These are phyloP conservation scores for Lumbricus terrestris DNA, from an alignment of 2,888 invertebrate genomes.

Conservation along the genomic window DNA sequence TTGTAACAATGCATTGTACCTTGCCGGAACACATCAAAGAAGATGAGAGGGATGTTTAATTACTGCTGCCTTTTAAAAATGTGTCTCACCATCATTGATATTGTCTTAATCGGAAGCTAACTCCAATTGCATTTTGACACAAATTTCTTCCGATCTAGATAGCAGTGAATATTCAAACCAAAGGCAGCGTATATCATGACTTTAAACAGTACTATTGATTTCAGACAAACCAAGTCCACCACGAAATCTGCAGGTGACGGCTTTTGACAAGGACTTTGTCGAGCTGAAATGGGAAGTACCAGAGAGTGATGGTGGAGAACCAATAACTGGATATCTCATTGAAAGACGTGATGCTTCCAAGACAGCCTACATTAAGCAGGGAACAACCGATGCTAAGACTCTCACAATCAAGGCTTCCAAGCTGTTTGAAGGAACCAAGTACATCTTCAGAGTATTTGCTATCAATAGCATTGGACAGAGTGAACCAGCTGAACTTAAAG, in stretches of 20 bases:
- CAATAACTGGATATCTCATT: constrained; percentile 52
- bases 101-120: background rate
- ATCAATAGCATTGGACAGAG: constrained; percentile 55
- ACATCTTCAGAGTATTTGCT: constrained; percentile 56
- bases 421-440: constrained; percentile 51
- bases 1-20: background rate
- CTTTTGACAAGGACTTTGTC: constrained; percentile 46
- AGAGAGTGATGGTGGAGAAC: constrained; percentile 55
- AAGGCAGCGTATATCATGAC: background rate
- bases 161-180: background rate
- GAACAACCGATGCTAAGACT: constrained; percentile 33
- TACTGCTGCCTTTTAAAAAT: background rate
- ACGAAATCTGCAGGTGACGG: constrained; percentile 44
- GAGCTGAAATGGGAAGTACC: constrained; percentile 60
- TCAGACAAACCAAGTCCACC: constrained; percentile 55
- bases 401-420: constrained; percentile 43
- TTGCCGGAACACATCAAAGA: background rate
- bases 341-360: constrained; percentile 50
- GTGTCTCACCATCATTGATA: background rate
- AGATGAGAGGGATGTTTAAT: background rate
- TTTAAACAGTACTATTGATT: constrained; percentile 19
- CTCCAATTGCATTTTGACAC: background rate
- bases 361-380: constrained; percentile 39
- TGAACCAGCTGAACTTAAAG: constrained; percentile 45
- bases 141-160: background rate